phyloP scores from a whole-genome alignment of 1,140 invertebrate species.

The Panagrolaimus sp. region DNA sequence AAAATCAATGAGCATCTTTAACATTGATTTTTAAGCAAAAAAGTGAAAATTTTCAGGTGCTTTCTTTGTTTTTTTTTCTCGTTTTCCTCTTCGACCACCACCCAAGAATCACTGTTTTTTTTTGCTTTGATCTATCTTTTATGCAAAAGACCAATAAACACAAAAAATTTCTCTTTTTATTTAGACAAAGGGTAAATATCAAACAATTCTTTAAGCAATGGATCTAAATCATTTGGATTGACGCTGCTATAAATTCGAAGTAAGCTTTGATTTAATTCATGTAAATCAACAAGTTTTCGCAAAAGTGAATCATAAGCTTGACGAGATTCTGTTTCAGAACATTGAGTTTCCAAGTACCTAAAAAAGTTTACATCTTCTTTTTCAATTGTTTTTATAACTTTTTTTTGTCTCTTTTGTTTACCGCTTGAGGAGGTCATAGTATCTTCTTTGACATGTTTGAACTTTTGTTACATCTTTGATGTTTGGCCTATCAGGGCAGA shows the following conservation, averaged over 20 bases:
- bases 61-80: no score
- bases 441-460: slow-evolving; percentile 15
- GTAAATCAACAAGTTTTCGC: slow-evolving; percentile 17
- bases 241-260: slow-evolving; percentile 26
- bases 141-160: not conserved
- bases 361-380: slow-evolving; percentile 1
- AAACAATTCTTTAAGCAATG: slow-evolving; percentile 23
- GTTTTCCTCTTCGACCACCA: not conserved
- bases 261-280: slow-evolving; percentile 19
- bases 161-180: not conserved
- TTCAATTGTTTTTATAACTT: not conserved
- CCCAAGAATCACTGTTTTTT: not conserved
- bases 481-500: slow-evolving; percentile 19
- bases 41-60: not conserved
- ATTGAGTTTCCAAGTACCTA: slow-evolving; percentile 22
- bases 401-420: not conserved
- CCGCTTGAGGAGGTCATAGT: slow-evolving; percentile 20
- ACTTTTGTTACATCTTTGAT: slow-evolving; percentile 13
- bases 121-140: slow-evolving; percentile 2
- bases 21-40: no score
- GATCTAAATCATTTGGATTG: slow-evolving; percentile 30
- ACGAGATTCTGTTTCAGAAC: slow-evolving; percentile 13
- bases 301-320: slow-evolving; percentile 20
- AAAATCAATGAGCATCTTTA: no score
- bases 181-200: slow-evolving; percentile 2